phyloP scores from a whole-genome alignment of 53 echinoderm and acorn worm genomes.

The Patiria pectinifera region DNA sequence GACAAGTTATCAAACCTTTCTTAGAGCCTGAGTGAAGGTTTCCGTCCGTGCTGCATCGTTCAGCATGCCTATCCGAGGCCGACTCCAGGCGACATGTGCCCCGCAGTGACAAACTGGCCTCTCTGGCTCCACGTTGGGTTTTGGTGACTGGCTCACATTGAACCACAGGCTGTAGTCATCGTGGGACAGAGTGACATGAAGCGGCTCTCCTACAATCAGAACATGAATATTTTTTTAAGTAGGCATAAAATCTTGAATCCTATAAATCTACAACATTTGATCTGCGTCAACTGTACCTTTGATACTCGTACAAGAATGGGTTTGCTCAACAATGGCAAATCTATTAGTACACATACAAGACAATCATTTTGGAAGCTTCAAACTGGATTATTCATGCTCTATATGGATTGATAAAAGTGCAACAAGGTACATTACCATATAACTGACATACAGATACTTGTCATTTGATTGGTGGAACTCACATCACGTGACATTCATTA shows the following conservation, averaged over 20 bases:
- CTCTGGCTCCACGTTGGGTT: conserved; percentile 30
- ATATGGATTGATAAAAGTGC: too few species aligned
- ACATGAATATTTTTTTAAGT: background rate
- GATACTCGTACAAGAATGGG: too few species aligned
- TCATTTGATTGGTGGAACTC: too few species aligned
- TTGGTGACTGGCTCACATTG: conserved; percentile 43
- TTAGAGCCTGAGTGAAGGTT: conserved; percentile 71
- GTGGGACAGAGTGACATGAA: conserved; percentile 78
- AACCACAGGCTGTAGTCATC: conserved; percentile 98
- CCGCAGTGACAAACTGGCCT: conserved; percentile 90
- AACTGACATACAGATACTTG: background rate
- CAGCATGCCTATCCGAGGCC: conserved; percentile 90
- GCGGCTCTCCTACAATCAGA: conserved; percentile 60
- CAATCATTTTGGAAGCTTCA: too few species aligned
- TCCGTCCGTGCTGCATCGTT: conserved; percentile 75
- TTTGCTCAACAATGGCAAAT: too few species aligned
- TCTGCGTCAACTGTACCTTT: background rate
- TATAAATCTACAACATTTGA: too few species aligned
- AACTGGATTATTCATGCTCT: too few species aligned
- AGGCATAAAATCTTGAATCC: too few species aligned
- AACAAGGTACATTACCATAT: background rate
- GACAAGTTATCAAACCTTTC: conserved; percentile 66
- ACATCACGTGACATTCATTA: too few species aligned
- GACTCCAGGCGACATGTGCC: conserved; percentile 78
- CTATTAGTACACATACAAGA: too few species aligned